phyloP scores from a whole-genome alignment of 2,113 vertebrate genomes.

The Sterrhoptilus dennistouni region DNA sequence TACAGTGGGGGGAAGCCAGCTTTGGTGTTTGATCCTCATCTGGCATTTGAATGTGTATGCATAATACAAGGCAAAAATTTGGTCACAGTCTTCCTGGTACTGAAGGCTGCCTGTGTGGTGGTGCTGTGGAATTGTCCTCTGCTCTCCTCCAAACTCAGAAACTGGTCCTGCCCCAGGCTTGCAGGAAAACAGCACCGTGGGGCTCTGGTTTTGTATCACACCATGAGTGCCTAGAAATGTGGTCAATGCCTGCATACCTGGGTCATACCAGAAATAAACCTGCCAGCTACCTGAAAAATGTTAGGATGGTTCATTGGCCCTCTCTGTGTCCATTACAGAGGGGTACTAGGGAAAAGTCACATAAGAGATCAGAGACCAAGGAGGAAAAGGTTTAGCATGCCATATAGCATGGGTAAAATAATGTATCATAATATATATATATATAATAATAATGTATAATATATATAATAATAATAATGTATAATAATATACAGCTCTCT shows the following conservation, averaged over 20 bases:
- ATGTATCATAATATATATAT: too few species aligned
- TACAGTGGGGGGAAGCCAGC: background rate
- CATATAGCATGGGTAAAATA: background rate
- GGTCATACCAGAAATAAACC: background rate
- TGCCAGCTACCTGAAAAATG: background rate
- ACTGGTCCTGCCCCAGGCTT: rapidly evolving
- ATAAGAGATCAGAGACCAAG: background rate
- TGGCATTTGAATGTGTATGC: background rate
- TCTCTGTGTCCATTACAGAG: background rate
- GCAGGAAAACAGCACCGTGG: background rate
- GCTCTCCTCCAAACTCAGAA: background rate
- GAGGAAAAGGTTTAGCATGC: background rate
- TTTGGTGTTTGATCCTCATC: background rate
- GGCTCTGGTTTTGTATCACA: background rate
- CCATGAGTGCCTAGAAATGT: background rate
- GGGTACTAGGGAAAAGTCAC: background rate
- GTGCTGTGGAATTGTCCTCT: background rate
- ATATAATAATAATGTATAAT: too few species aligned
- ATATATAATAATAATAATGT: background rate
- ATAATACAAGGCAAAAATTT: background rate
- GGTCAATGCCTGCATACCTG: rapidly evolving
- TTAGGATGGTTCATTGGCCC: background rate
- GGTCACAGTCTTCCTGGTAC: background rate
- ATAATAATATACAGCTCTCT: background rate
- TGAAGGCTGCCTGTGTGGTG: background rate